Conservation (phyloP, 2,888 invertebrate genomes). For the Lochmaea crataegi region DNA sequence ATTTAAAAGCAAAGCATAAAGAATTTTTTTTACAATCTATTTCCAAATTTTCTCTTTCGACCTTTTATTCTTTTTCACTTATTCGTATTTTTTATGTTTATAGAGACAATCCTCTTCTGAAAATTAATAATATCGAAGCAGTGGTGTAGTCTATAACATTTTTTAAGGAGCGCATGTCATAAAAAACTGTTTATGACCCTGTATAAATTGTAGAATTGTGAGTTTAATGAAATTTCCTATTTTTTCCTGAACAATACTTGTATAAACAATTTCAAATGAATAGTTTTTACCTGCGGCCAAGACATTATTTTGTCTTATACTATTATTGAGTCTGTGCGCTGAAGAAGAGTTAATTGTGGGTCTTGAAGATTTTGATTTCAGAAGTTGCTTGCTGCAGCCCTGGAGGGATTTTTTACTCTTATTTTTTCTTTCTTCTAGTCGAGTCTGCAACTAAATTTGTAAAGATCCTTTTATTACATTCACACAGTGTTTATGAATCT, state of each 20-base stretch:
- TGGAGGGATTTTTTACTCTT: conserved; percentile 64
- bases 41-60: too few species aligned
- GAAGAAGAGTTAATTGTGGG: conserved; percentile 53
- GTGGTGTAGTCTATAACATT: too few species aligned
- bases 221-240: background rate
- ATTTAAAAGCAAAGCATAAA: too few species aligned
- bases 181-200: too few species aligned
- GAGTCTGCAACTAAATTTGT: conserved; percentile 63
- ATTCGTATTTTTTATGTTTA: too few species aligned
- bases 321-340: conserved; percentile 57
- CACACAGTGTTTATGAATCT: background rate
- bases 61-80: too few species aligned
- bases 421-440: conserved; percentile 70
- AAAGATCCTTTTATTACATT: background rate
- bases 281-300: conserved; percentile 50
- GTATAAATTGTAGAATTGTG: too few species aligned
- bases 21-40: too few species aligned
- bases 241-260: background rate
- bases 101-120: too few species aligned
- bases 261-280: too few species aligned
- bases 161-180: too few species aligned
- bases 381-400: conserved; percentile 60
- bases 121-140: too few species aligned
- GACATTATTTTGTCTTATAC: conserved; percentile 55
- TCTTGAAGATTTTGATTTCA: conserved; percentile 53